A percentile compares a stretch with the other conserved stretches of the same genome.
Conservation (phyloP, 2,888 invertebrate genomes). For the Oegoconia quadripuncta region DNA sequence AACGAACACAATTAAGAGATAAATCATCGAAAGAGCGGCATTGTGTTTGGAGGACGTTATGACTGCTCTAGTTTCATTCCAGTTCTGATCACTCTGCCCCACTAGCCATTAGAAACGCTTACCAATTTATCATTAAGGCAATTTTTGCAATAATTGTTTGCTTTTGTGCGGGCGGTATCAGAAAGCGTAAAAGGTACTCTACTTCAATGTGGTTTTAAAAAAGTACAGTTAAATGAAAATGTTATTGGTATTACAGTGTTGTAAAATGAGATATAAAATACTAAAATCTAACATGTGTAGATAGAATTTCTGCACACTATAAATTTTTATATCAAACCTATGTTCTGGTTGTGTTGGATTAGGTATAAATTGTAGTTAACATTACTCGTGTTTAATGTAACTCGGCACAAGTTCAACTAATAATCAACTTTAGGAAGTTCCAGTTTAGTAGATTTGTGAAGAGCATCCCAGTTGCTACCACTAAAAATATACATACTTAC, state of each 20-base stretch:
- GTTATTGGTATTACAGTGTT: background rate
- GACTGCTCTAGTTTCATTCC: slow-evolving; percentile 63
- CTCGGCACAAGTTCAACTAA: no score
- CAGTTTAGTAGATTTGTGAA: no score
- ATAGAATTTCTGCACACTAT: no score
- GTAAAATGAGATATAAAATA: slow-evolving; percentile 5
- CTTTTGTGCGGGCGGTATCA: slow-evolving; percentile 44
- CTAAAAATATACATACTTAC: no score
- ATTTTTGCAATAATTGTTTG: slow-evolving; percentile 77
- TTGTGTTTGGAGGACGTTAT: slow-evolving; percentile 74
- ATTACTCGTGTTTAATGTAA: no score
- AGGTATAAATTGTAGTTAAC: no score
- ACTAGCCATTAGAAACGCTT: slow-evolving; percentile 70
- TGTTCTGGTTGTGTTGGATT: no score
- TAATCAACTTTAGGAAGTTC: no score
- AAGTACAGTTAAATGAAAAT: slow-evolving; percentile 21
- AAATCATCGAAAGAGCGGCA: slow-evolving; percentile 68
- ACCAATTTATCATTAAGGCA: slow-evolving; percentile 79
- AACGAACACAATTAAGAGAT: slow-evolving; percentile 68
- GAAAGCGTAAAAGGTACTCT: slow-evolving; percentile 45
- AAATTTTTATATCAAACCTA: no score
- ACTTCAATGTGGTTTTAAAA: slow-evolving; percentile 24
- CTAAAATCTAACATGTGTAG: no score
- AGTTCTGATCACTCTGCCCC: slow-evolving; percentile 61
- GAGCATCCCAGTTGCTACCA: no score